Conservation (phyloP, 1,140 invertebrate genomes). For the Adelges cooleyi region DNA sequence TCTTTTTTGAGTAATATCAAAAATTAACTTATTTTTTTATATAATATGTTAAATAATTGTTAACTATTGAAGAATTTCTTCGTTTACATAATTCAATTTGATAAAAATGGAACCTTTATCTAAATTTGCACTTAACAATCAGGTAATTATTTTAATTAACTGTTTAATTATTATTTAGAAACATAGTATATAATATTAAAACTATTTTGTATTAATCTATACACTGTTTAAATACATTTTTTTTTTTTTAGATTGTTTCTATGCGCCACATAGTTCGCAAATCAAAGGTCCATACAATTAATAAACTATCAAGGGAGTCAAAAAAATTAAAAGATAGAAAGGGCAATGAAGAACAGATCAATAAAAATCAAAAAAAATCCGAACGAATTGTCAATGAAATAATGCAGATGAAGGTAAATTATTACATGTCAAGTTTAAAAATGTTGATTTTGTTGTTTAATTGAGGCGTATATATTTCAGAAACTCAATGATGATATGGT, state of each 20-base stretch:
- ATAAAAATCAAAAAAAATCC: slow-evolving; percentile 29
- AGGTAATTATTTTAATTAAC: neutral
- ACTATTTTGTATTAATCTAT: neutral
- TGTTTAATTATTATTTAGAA: neutral
- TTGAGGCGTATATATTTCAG: neutral
- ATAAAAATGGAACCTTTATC: slow-evolving; percentile 5
- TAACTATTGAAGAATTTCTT: neutral
- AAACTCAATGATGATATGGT: slow-evolving; percentile 12
- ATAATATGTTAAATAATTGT: too few relatives aligned
- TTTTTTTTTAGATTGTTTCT: slow-evolving; percentile 25
- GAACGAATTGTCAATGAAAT: slow-evolving; percentile 29
- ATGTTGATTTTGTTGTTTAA: neutral
- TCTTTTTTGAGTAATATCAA: too few relatives aligned
- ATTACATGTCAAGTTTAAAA: neutral
- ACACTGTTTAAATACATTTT: neutral
- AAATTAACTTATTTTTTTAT: too few relatives aligned
- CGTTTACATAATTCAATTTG: too few relatives aligned
- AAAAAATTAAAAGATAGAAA: slow-evolving; percentile 28
- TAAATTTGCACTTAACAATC: neutral
- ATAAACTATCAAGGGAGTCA: slow-evolving; percentile 17
- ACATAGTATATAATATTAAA: neutral
- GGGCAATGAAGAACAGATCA: slow-evolving; percentile 27
- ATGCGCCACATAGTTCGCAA: slow-evolving; percentile 29
- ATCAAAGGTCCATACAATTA: slow-evolving; percentile 25
- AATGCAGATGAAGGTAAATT: slow-evolving; percentile 28